Evolutionary conservation across 2,888 invertebrate species (phyloP), one percentile per base, ranked within the genome.

Genomic region (Hololepta plana): DNA sequence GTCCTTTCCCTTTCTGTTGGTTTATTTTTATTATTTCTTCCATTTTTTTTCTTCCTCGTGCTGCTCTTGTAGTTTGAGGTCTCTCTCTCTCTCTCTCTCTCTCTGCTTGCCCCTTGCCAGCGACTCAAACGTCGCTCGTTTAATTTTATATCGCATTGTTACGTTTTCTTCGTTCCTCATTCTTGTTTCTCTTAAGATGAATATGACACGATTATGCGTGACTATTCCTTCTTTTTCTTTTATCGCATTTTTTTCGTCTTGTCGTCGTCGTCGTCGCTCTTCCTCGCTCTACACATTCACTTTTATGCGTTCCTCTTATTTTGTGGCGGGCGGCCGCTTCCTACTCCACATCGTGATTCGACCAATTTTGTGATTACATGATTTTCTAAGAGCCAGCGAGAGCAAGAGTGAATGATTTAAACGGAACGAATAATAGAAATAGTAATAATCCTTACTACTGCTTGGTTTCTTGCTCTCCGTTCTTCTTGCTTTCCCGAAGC

Each of bases 361-460:
- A 45, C 49, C 51, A 51, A 51, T 53, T 49, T 49, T 46, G 45
- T 50, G 50, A 53, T 53, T 51, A 46, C 51, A 47, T 45, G 46
- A 45, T 47, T 45, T n/a, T n/a, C n/a, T n/a, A n/a, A n/a, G n/a
- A n/a, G n/a, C n/a, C n/a, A n/a, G n/a, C n/a, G n/a, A n/a, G n/a
- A n/a, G n/a, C n/a, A n/a, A n/a, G n/a, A n/a, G n/a, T n/a, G n/a
- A n/a, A n/a, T n/a, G n/a, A n/a, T n/a, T n/a, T n/a, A n/a, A n/a
- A n/a, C n/a, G n/a, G n/a, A n/a, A n/a, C n/a, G n/a, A n/a, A n/a
- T n/a, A n/a, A n/a, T n/a, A n/a, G n/a, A n/a, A n/a, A n/a, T n/a
- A n/a, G n/a, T n/a, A n/a, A n/a, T n/a, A n/a, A n/a, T n/a, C n/a
- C n/a, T n/a, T n/a, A n/a, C n/a, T n/a, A n/a, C n/a, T n/a, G n/a